Evolutionary conservation across 2,113 vertebrate genomes (phyloP), one percentile per base, ranked within the genome.

Genomic region (Prunella fulvescens): DNA sequence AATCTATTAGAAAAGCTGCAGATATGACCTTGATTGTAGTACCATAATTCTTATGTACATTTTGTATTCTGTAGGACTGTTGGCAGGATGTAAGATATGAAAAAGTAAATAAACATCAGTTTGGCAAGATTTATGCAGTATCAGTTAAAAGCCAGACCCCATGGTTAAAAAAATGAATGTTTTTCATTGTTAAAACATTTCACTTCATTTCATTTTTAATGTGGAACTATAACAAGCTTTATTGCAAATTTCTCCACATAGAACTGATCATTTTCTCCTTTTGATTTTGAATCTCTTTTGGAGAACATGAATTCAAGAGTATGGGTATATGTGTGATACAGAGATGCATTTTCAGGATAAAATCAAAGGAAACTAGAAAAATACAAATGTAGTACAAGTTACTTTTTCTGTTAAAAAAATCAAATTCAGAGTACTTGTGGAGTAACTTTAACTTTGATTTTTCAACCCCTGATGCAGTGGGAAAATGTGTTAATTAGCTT

Each of bases 381-480:
- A 95, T 92, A 23, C 12, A 82, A 61, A 82, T 76, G 39, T 73
- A 82, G 48, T 81, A 19, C 58, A 81, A 87, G 37, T 95, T 83
- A 23, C 44, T 76, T 94, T 73, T 95, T 83, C 45, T 48, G 50
- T 83, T 90, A 93, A 65, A 96, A 65, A 70, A 40, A 3, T 79
- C 35, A 57, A 74, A 47, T 96, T 81, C 28, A 66, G 73, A 86
- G 35, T 93, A 70, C 45, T 87, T 95, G 31, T 81, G 42, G 39
- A 84, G 62, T 22, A 69, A 67, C 77, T 93, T 89, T 50, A 91
- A 93, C 50, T 93, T 92, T 81, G 90, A 96, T 96, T 96, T 97
- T 93, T 95, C 96, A 97, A 95, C 93, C 95, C 70, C 90, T 93
- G 61, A 92, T 97, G 95, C 97, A 96, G 18, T 96, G 77, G 91